A percentile compares a stretch with the other conserved stretches of the same genome.
Evolutionary conservation across 2,888 invertebrate species (phyloP).

Genomic region (Neoitamus cyanurus): DNA sequence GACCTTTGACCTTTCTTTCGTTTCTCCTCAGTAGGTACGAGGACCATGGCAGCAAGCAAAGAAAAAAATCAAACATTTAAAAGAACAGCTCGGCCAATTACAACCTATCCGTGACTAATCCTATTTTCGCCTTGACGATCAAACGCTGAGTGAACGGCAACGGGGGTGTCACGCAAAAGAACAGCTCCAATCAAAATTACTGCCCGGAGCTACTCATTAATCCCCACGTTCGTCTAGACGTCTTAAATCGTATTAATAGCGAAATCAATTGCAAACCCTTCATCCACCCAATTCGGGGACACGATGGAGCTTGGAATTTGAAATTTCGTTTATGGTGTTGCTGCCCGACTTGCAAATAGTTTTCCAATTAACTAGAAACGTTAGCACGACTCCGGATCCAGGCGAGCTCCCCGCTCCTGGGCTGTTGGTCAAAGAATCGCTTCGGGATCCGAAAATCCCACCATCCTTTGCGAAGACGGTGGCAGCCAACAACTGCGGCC

Average conservation of each 20-base stretch:
- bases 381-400: neutral
- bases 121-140: neutral
- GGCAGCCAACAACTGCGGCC: neutral
- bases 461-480: neutral
- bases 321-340: neutral
- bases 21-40: too few relatives aligned
- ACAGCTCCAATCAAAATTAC: neutral
- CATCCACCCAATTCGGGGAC: neutral
- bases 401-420: neutral
- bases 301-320: neutral
- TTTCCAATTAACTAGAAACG: constrained; percentile 18
- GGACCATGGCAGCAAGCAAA: neutral
- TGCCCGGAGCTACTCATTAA: neutral
- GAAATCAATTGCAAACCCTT: neutral
- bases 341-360: neutral
- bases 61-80: neutral
- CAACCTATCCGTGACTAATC: neutral
- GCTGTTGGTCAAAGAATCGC: neutral
- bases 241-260: neutral
- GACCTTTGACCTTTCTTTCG: too few relatives aligned
- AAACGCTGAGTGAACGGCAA: neutral
- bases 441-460: neutral
- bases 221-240: neutral
- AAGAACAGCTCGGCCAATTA: neutral
- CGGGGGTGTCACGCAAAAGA: neutral